These are phyloP conservation scores for Panagrolaimus sp. DNA, from an alignment of 1,140 invertebrate species.

Conservation along the genomic window DNA sequence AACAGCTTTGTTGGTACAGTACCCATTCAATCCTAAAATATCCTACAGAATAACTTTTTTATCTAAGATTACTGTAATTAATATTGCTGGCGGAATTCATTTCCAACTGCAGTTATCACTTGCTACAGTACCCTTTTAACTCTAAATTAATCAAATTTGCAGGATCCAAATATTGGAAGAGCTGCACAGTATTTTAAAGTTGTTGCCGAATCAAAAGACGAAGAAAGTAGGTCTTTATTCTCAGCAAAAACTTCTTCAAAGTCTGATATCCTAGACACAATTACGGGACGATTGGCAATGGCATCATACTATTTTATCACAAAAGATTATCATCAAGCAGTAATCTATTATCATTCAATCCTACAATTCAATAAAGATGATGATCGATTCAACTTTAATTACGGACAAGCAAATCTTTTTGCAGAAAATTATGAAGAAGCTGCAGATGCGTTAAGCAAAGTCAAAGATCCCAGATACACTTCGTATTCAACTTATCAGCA, in stretches of 20 bases:
- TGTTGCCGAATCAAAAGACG: conserved; percentile 87
- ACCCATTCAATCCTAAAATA: too few relatives aligned
- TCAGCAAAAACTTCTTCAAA: too few relatives aligned
- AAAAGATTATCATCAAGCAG: conserved; percentile 68
- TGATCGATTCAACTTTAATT: conserved; percentile 95
- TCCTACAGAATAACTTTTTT: too few relatives aligned
- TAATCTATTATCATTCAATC: conserved; percentile 91
- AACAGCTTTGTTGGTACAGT: too few relatives aligned
- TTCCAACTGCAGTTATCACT: too few relatives aligned
- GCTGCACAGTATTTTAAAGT: conserved; percentile 93
- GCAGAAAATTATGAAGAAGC: conserved; percentile 88
- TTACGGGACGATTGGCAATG: conserved; percentile 86
- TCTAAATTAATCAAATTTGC: conserved; percentile 51
- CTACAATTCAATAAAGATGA: conserved; percentile 87
- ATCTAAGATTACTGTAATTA: too few relatives aligned
- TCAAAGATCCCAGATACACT: conserved; percentile 28
- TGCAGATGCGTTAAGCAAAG: conserved; percentile 68
- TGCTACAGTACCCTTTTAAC: too few relatives aligned
- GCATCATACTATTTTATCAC: conserved; percentile 89
- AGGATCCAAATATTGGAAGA: conserved; percentile 85
- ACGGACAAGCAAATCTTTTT: conserved; percentile 85
- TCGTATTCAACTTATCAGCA: conserved; percentile 26
- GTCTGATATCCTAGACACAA: conserved; percentile 54
- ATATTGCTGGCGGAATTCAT: too few relatives aligned
- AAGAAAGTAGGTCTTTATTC: conserved; percentile 68